A percentile compares a stretch with the other conserved stretches of the same genome.
Evolutionary conservation across 92 coral and sea anemone genomes (phyloP).

Genomic region (Phymanthus crucifer): DNA sequence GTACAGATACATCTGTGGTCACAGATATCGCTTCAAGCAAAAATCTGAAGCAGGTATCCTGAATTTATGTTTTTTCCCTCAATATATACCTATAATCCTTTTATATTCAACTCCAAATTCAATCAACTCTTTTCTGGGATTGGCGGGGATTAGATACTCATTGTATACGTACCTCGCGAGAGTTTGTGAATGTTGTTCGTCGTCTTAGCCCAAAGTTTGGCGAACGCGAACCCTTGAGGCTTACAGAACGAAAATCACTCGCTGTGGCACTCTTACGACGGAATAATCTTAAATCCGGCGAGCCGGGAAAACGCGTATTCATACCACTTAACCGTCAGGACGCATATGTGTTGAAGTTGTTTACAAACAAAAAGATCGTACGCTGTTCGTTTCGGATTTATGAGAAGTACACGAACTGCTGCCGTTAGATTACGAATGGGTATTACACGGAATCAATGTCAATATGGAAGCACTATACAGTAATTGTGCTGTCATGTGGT

Average conservation of each 20-base stretch:
- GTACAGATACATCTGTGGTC: conserved; percentile 9
- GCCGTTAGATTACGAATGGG: conserved; percentile 5
- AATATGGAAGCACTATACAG: conserved; percentile 6
- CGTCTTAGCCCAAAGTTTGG: conserved; percentile 63
- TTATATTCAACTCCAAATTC: background rate
- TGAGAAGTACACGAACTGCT: background rate
- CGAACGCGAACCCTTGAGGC: conserved; percentile 58
- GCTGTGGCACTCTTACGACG: conserved; percentile 63
- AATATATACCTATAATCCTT: background rate
- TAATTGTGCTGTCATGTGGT: conserved; percentile 13
- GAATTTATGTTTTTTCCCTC: conserved; percentile 2
- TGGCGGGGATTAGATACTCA: background rate
- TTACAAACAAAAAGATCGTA: background rate
- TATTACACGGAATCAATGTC: conserved; percentile 1
- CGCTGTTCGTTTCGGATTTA: background rate
- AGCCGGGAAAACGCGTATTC: conserved; percentile 52
- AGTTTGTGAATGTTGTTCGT: conserved; percentile 24
- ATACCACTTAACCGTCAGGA: conserved; percentile 13
- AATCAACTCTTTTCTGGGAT: background rate
- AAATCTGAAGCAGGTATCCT: conserved; percentile 20
- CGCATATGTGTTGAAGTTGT: background rate
- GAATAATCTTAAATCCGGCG: conserved; percentile 62
- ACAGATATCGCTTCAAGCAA: conserved; percentile 20
- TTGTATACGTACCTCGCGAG: conserved; percentile 17
- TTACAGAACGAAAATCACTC: conserved; percentile 44